Evolutionary conservation across 2,113 vertebrate genomes (phyloP), one percentile per base, ranked within the genome.

Genomic region (Xiphias gladius): DNA sequence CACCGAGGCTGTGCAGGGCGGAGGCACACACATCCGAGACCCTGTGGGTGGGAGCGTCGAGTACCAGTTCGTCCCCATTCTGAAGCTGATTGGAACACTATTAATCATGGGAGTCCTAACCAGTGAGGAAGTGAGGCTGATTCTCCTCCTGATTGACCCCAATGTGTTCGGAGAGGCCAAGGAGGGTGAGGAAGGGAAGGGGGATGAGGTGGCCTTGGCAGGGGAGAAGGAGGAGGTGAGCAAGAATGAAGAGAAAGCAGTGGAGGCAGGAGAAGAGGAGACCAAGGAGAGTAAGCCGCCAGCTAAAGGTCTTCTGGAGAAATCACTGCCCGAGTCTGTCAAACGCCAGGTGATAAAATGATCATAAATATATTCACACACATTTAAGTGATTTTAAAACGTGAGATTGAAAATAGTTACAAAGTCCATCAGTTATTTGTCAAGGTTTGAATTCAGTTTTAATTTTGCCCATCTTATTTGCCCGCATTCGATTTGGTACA

Each of bases 61-160:
- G 84, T 99, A 97, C 93, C 98, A 99, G 86, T 98, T 99, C 0
- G 98, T 99, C 71, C 98, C 98, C 43, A 97, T 99, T 75, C 96
- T 99, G 80, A 99, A 98, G 71, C 94, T 99, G 43, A 96, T 99
- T 22, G 96, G 96, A 75, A 99, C 97, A 0, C 91, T 99, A 80
- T 92, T 99, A 4, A 91, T 97, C 84, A 99, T 98, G 96, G 97
- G 97, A 0, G 97, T 97, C 28, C 95, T 99, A 73, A 96, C 95
- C 73, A 97, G 98, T 22, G 96, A 98, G 7, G 97, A 99, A 73
- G 96, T 99, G 68, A 95, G 95, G 37, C 95, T 97, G 66, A 97
- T 99, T 43, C 95, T 99, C 66, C 96, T 99, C 26, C 95, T 99
- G 41, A 96, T 99, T 0, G 97, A 99, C 71, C 97, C 97, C 19